A percentile compares a stretch with the other conserved stretches of the same genome.
Evolutionary conservation across 2,113 vertebrate genomes (phyloP).

Genomic region (Cyanoderma ruficeps): DNA sequence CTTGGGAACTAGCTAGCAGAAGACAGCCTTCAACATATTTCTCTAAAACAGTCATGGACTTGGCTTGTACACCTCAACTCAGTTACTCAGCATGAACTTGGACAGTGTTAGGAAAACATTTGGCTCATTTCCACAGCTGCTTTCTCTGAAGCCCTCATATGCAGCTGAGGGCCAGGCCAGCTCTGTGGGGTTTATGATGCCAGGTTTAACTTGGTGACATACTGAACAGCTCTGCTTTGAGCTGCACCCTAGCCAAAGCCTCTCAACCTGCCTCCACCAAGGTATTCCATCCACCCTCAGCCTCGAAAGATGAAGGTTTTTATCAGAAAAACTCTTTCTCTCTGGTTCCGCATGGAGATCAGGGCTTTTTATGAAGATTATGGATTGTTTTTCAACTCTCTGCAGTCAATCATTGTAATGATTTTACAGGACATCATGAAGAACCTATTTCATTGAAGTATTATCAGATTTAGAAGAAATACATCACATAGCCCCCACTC

Average conservation of each 20-base stretch:
- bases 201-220: not conserved
- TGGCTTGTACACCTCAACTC: conserved; percentile 40
- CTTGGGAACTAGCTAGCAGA: conserved; percentile 33
- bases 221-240: not conserved
- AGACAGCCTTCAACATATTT: conserved; percentile 38
- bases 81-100: conserved; percentile 45
- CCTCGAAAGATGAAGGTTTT: not conserved
- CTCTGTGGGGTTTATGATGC: accelerated
- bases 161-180: not conserved
- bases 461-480: not conserved
- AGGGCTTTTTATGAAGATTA: not conserved
- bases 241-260: not conserved
- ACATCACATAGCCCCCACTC: not conserved
- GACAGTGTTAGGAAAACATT: not conserved
- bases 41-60: conserved; percentile 41
- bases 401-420: not conserved
- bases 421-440: not conserved
- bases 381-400: not conserved
- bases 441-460: not conserved
- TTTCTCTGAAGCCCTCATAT: not conserved
- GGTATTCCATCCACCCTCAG: not conserved
- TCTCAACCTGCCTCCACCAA: not conserved
- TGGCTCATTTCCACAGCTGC: conserved; percentile 14
- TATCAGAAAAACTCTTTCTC: not conserved
- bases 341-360: not conserved